phyloP scores from a whole-genome alignment of 2,888 invertebrate species.

The Tinea trinotella region DNA sequence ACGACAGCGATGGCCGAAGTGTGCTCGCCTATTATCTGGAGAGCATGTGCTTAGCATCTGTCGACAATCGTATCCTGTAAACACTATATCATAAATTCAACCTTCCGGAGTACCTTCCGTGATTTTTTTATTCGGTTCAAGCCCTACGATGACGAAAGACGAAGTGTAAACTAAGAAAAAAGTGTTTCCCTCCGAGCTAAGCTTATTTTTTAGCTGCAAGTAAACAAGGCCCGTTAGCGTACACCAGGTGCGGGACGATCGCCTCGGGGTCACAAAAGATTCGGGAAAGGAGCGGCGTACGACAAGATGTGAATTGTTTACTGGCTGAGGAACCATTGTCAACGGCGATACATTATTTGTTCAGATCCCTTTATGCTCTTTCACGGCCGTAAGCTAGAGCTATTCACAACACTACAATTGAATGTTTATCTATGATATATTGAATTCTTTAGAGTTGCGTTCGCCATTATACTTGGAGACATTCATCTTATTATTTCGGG shows the following conservation, averaged over 20 bases:
- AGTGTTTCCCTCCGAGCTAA: slow-evolving; percentile 49
- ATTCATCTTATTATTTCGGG: slow-evolving; percentile 19
- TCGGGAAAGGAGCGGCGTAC: slow-evolving; percentile 50
- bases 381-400: slow-evolving; percentile 32
- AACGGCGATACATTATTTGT: slow-evolving; percentile 40
- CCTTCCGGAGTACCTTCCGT: slow-evolving; percentile 65
- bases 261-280: slow-evolving; percentile 63
- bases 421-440: slow-evolving; percentile 60
- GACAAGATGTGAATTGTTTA: slow-evolving; percentile 46
- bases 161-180: slow-evolving; percentile 58
- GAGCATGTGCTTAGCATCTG: slow-evolving; percentile 65
- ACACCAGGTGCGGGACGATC: slow-evolving; percentile 52
- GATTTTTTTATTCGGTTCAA: slow-evolving; percentile 55
- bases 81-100: slow-evolving; percentile 57
- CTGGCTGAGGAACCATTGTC: slow-evolving; percentile 39
- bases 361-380: slow-evolving; percentile 45
- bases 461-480: slow-evolving; percentile 33
- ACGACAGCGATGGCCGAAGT: slow-evolving; percentile 32
- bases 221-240: slow-evolving; percentile 52
- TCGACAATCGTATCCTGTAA: slow-evolving; percentile 59
- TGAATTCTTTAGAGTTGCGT: slow-evolving; percentile 38
- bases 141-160: slow-evolving; percentile 62
- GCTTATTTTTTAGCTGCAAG: slow-evolving; percentile 49
- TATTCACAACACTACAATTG: slow-evolving; percentile 36
- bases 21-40: slow-evolving; percentile 49